Evolutionary conservation across 1,140 invertebrate genomes (phyloP).

Genomic region (Nasonia longicornis): DNA sequence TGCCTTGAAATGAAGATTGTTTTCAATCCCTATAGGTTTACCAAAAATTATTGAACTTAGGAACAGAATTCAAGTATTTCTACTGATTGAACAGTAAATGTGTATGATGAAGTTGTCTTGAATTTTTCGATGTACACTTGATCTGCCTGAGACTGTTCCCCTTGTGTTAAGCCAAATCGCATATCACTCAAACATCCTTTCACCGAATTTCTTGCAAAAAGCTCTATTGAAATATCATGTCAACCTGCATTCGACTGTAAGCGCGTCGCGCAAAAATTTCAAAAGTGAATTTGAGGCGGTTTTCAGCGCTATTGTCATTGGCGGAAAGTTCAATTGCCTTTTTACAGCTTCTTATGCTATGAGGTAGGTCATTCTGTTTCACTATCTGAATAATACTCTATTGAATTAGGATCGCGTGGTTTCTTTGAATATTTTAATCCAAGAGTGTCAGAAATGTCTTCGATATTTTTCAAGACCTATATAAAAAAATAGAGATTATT

Average conservation of each 20-base stretch:
- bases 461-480: slow-evolving; percentile 77
- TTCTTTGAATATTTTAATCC: slow-evolving; percentile 81
- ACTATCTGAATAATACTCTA: slow-evolving; percentile 72
- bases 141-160: slow-evolving; percentile 1
- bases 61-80: neutral
- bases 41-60: slow-evolving; percentile 5
- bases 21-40: neutral
- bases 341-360: slow-evolving; percentile 51
- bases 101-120: neutral
- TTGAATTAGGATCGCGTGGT: slow-evolving; percentile 70
- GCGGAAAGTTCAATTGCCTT: slow-evolving; percentile 48
- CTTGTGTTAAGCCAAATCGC: neutral
- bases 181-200: neutral
- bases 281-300: neutral
- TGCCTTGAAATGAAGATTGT: slow-evolving; percentile 1
- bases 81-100: slow-evolving; percentile 4
- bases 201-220: slow-evolving; percentile 16
- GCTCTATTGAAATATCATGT: slow-evolving; percentile 29
- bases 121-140: slow-evolving; percentile 32
- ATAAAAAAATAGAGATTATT: slow-evolving; percentile 42
- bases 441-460: slow-evolving; percentile 77
- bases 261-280: slow-evolving; percentile 13
- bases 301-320: slow-evolving; percentile 36
- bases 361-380: slow-evolving; percentile 64
- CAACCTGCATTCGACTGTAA: slow-evolving; percentile 4